These are phyloP conservation scores for Hydrotaea cyrtoneurina DNA, from an alignment of 2,888 invertebrate species.

Conservation along the genomic window DNA sequence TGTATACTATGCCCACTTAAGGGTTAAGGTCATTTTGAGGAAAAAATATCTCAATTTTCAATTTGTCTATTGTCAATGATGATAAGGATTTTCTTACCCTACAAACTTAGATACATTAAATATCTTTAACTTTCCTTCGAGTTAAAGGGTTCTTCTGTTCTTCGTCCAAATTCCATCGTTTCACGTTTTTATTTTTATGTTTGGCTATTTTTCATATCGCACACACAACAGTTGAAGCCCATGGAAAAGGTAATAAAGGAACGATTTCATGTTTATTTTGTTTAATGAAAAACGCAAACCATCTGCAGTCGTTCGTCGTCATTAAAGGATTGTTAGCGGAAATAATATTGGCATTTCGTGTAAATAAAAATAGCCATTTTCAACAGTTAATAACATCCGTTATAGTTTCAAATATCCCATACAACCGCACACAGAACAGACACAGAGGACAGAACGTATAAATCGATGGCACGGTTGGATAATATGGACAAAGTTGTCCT, in stretches of 20 bases:
- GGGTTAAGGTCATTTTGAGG: no score
- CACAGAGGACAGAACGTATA: neutral
- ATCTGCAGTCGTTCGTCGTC: neutral
- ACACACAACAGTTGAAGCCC: neutral
- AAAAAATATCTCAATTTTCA: no score
- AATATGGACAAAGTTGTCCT: conserved; percentile 51
- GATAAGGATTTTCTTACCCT: no score
- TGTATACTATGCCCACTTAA: no score
- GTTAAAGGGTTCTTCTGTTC: no score
- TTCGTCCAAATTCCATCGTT: neutral
- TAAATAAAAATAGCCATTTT: conserved; percentile 68
- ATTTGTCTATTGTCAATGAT: no score
- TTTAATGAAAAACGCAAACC: conserved; percentile 28
- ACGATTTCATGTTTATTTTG: conserved; percentile 31
- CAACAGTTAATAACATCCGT: conserved; percentile 67
- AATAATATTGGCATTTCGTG: conserved; percentile 68
- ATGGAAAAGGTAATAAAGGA: conserved; percentile 4
- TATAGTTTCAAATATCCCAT: conserved; percentile 49
- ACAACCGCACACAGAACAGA: conserved; percentile 13
- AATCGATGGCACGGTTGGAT: neutral
- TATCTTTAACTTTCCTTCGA: no score
- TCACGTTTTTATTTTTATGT: neutral
- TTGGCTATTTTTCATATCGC: neutral
- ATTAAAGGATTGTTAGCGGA: conserved; percentile 67
- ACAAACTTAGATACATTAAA: no score